Evolutionary conservation across 2,113 vertebrate genomes (phyloP).

Genomic region (Saguinus imperator): DNA sequence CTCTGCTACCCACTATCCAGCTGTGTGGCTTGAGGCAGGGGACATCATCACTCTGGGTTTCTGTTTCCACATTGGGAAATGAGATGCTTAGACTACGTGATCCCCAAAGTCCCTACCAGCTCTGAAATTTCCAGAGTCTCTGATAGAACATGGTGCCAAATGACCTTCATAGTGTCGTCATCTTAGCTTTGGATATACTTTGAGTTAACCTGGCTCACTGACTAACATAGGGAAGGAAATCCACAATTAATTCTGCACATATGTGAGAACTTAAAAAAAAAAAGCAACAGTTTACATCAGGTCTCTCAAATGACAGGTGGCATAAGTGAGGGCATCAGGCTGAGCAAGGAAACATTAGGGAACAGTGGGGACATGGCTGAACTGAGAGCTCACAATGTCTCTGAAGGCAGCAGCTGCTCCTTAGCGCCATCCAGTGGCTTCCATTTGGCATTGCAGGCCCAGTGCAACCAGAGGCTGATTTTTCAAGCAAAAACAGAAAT

Average conservation of each 20-base stretch:
- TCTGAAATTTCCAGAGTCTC: not conserved
- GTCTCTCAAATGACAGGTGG: not conserved
- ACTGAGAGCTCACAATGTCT: not conserved
- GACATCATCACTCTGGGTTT: not conserved
- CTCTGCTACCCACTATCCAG: not conserved
- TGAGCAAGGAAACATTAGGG: not conserved
- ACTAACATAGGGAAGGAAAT: not conserved
- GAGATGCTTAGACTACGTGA: not conserved
- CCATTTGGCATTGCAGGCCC: not conserved
- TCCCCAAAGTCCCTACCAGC: not conserved
- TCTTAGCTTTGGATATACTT: not conserved
- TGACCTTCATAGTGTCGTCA: not conserved
- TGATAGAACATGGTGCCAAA: not conserved
- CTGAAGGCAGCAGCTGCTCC: not conserved
- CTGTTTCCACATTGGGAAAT: not conserved
- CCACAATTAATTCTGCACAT: not conserved
- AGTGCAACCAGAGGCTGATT: not conserved
- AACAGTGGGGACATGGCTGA: not conserved
- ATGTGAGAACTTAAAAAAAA: not conserved
- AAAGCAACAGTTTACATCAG: not conserved
- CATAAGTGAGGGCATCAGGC: not conserved
- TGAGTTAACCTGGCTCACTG: not conserved
- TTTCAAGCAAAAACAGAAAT: conserved; percentile 2
- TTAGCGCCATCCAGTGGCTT: not conserved
- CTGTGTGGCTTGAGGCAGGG: not conserved